Evolutionary conservation across 1,140 invertebrate genomes (phyloP), one percentile per base, ranked within the genome.

Genomic region (Leptinotarsa texana): DNA sequence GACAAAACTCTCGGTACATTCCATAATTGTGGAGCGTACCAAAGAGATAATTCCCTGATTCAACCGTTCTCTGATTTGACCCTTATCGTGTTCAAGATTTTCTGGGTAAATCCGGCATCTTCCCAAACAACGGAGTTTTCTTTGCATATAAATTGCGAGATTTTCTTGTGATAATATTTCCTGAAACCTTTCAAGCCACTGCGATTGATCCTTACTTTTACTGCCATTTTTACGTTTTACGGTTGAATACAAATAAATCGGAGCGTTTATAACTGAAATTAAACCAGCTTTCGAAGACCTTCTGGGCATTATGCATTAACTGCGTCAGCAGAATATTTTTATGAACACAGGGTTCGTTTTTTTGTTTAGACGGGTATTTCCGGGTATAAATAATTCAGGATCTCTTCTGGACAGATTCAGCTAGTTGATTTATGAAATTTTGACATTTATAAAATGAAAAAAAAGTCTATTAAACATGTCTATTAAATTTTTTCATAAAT

Each of bases 241-340:
- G 63, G 27, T 24, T 11, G 27, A 67, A 67, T 67, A 17, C 24
- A 67, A 17, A 67, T 57, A 57, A 18, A 57, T 57, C 51, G 13
- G 15, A 67, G 13, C 65, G 24, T 67, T 67, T 67, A 67, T 67
- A 67, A 67, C 18, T 24, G 0, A 67, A 67, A 67, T 67, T 42
- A 67, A 67, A 67, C 24, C 51, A 18, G n/a, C 17, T 57, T 57
- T 18, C n/a, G 51, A 57, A 33, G 65, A 22, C 65, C 27, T 22
- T 22, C 6, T 6, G 18, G 42, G 27, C 65, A 33, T 67, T 27
- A 22, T 17, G 42, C 11, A 67, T 67, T 42, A 6, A 24, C 65
- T 27, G 65, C 27, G 65, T 27, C 21, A 15, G 63, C 21, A 33
- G 21, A 65, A 65, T 65, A 65, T 67, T 67, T 27, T 67, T 67